Evolutionary conservation across 2,888 invertebrate genomes (phyloP), one percentile per base, ranked within the genome.

Genomic region (Orthonevra nobilis): DNA sequence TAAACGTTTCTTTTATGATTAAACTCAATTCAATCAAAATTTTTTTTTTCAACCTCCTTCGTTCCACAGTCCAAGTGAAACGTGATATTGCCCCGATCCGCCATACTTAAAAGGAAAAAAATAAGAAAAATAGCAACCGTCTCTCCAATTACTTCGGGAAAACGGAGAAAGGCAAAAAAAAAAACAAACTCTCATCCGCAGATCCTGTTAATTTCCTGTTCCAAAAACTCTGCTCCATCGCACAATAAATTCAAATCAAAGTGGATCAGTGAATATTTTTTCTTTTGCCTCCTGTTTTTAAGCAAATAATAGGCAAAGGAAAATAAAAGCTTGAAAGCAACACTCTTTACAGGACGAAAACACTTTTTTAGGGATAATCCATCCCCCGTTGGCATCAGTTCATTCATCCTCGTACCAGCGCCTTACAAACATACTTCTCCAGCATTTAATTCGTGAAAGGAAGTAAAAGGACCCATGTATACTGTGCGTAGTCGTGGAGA

Each of bases 231-330:
- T 42, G 34, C 50, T 66, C 52, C 66, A 54, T 56, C 40, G 50
- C 52, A 66, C 52, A 64, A 64, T 77, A 60, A 77, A 70, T 70
- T 66, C 77, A 64, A 70, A 77, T 77, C 77, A 77, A 77, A 70
- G 64, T 64, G 70, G 64, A 75, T 75, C 56, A 63, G 56, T 77
- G 63, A 64, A 44, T 42, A 46, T 32, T 56, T 58, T 61, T 44
- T 58, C 17, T 42, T 23, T 36, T 48, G 7, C 10, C 15, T 38
- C 4, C 20, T 26, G 23, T 9, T 12, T 20, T 40, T 4, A 17
- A 3, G 34, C 30, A 28, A 28, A 34, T 38, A 40, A 56, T 20
- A 56, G 40, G 36, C 9, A n/a, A 17, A 30, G 14, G 12, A 56
- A 30, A 28, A 34, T 40, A n/a, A n/a, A n/a, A n/a, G 26, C 56